Evolutionary conservation across 2,113 vertebrate species (phyloP).

Genomic region (Pterocles gutturalis): DNA sequence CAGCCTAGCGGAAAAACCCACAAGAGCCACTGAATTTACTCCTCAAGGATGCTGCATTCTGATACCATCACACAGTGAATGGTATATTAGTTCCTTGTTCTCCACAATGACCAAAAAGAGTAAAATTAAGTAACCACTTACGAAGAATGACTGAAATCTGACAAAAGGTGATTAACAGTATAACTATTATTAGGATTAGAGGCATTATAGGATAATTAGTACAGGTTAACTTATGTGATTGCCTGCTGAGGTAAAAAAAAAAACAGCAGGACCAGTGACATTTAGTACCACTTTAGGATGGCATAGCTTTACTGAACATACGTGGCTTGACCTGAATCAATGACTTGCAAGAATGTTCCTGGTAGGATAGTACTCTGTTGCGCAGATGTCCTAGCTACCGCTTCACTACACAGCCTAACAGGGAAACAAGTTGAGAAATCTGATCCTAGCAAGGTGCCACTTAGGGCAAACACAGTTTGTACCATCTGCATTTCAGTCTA

Average conservation of each 20-base stretch:
- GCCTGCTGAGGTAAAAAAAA: not conserved
- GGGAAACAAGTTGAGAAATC: not conserved
- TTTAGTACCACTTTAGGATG: not conserved
- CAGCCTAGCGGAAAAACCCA: not conserved
- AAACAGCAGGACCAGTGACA: not conserved
- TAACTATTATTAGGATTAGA: not conserved
- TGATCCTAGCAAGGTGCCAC: not conserved
- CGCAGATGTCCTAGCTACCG: not conserved
- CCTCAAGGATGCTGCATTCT: not conserved
- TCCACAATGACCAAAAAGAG: accelerated
- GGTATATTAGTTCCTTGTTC: not conserved
- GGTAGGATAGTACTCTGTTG: not conserved
- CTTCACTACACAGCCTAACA: not conserved
- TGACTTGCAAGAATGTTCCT: not conserved
- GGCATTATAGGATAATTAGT: not conserved
- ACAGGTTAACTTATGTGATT: not conserved
- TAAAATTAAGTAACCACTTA: not conserved
- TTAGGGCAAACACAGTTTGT: not conserved
- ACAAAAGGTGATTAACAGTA: not conserved
- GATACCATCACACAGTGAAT: not conserved
- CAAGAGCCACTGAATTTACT: not conserved
- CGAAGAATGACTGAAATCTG: not conserved
- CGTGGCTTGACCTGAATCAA: not conserved
- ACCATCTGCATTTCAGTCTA: not conserved
- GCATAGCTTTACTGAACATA: not conserved